Conservation (phyloP, 2,797 vertebrate genomes). For the Thunnus albacares region DNA sequence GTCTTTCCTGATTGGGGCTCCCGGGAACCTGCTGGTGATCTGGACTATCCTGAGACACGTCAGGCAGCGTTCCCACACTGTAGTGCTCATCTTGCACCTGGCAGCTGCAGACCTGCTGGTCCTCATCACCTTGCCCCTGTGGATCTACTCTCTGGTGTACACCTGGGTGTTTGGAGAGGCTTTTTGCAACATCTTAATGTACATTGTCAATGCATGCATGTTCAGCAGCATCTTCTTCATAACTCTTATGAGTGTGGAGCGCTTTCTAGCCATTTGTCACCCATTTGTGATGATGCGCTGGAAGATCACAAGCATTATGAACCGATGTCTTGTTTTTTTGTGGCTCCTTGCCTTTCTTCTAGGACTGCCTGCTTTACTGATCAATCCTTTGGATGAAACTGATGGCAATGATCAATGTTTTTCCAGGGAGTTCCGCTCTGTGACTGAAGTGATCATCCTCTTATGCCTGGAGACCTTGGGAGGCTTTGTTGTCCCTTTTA, state of each 20-base stretch:
- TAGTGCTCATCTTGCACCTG: constrained; percentile 87
- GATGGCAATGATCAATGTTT: constrained; percentile 69
- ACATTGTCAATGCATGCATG: constrained; percentile 85
- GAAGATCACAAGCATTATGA: constrained; percentile 26
- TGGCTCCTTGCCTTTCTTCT: constrained; percentile 85
- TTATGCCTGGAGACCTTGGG: constrained; percentile 83
- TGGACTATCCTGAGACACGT: constrained; percentile 86
- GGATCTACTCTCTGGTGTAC: constrained; percentile 86
- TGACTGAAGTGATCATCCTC: constrained; percentile 56
- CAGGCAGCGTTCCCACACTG: constrained; percentile 82
- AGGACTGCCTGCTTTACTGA: constrained; percentile 78
- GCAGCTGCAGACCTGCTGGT: constrained; percentile 86
- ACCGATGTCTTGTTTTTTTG: constrained; percentile 71
- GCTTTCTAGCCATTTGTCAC: constrained; percentile 83
- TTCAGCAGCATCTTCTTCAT: constrained; percentile 89
- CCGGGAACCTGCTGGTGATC: constrained; percentile 88
- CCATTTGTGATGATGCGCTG: constrained; percentile 78
- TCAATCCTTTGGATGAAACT: constrained; percentile 53
- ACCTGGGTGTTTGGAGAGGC: constrained; percentile 82
- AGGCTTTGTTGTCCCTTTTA: constrained; percentile 87
- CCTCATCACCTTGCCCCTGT: constrained; percentile 87
- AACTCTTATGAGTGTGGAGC: constrained; percentile 87
- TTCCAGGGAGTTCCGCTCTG: constrained; percentile 67
- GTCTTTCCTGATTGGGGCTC: constrained; percentile 84
- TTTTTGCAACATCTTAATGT: constrained; percentile 79